A percentile compares a stretch with the other conserved stretches of the same genome.
Evolutionary conservation across 2,113 vertebrate genomes (phyloP).

Genomic region (Aptenodytes forsteri): DNA sequence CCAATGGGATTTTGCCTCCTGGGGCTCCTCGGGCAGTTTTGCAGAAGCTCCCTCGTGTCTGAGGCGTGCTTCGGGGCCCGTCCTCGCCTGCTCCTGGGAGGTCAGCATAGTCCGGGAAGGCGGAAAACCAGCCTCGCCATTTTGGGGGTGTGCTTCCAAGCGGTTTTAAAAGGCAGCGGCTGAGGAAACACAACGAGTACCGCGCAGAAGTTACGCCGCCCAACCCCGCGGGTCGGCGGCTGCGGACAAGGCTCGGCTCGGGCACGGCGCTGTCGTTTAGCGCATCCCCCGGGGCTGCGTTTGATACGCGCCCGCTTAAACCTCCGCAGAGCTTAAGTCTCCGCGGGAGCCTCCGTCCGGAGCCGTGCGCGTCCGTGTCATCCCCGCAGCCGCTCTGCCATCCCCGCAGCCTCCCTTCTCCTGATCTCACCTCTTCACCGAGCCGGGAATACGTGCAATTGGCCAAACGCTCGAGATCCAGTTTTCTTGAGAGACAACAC

Average conservation of each 20-base stretch:
- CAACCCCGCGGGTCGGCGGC: not conserved
- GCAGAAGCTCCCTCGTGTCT: rapidly evolving
- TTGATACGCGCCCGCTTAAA: not conserved
- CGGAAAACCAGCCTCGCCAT: not conserved
- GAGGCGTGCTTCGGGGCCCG: not conserved
- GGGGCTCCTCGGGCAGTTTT: not conserved
- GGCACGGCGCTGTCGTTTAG: not conserved
- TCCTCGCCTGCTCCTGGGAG: not conserved
- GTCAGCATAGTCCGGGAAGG: not conserved
- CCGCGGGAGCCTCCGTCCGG: not conserved
- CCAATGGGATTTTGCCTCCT: not conserved
- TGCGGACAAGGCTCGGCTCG: not conserved
- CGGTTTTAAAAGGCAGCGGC: not conserved
- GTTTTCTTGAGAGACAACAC: not conserved
- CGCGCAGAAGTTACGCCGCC: not conserved
- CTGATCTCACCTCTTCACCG: not conserved
- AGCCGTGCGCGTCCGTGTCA: not conserved
- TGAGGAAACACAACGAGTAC: not conserved
- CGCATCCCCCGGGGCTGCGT: not conserved
- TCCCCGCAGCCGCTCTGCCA: not conserved
- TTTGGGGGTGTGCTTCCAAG: too few relatives aligned
- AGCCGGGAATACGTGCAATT: not conserved
- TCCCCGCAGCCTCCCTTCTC: not conserved
- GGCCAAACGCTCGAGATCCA: not conserved
- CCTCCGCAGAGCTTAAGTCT: not conserved